Evolutionary conservation across 2,888 invertebrate genomes (phyloP), one percentile per base, ranked within the genome.

Genomic region (Pterostichus madidus): DNA sequence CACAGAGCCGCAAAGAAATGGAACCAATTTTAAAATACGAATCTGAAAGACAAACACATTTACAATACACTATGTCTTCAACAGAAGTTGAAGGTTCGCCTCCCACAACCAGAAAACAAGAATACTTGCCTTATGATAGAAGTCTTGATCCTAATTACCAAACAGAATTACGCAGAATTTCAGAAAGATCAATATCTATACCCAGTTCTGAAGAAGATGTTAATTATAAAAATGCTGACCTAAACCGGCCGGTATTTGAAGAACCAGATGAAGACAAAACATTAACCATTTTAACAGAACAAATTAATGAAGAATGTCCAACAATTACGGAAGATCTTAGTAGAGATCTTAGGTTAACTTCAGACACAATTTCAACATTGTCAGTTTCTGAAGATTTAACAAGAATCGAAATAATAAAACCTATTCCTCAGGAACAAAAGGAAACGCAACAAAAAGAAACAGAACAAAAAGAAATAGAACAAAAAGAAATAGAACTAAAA

Each of bases 51-150:
- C 95, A 95, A 89, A 93, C 93, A 0, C 90, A 90, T 86, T 84
- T 90, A 35, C 90, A 90, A 79, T 90, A 90, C 83, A 90, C 90
- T 0, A 95, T 95, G 95, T 95, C 94, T 85, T 95, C 95, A 0
- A 95, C 95, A 0, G 95, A 95, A 91, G 94, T 95, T 5, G 95
- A 95, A 89, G 95, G 95, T 0, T 95, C 95, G 0, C 95, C 95
- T 0, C 95, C 95, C 0, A 94, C 94, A 85, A 94, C 94, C 85
- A 91, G 95, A 5, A 93, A 94, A 85, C 94, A 93, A 84, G 93
- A 94, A 84, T 94, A 94, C 86, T 92, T 93, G 85, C 92, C 92
- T 44, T 86, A 85, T 76, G 89, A 90, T 83, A 92, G 93, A 86
- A 91, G 93, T 68, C 89, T 94, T 2, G 94, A 94, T 87, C 93